Evolutionary conservation across 1,140 invertebrate genomes (phyloP).

Genomic region (Matsumurasca onukii): DNA sequence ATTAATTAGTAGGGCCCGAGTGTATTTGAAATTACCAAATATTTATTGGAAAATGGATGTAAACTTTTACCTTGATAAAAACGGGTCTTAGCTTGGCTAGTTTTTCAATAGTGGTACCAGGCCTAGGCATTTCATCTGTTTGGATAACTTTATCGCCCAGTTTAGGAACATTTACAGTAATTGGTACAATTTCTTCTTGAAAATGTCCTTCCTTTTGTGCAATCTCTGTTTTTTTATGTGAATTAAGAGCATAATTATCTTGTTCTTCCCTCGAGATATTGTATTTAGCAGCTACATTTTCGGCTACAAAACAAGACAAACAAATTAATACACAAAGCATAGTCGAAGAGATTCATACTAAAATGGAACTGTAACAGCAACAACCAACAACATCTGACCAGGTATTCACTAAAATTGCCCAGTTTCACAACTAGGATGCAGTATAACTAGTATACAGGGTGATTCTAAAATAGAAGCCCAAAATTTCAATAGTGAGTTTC

Average conservation of each 20-base stretch:
- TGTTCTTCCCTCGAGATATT: conserved; percentile 70
- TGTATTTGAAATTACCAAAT: too few species aligned
- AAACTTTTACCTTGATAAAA: conserved; percentile 66
- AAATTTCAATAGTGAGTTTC: too few species aligned
- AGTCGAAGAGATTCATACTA: too few species aligned
- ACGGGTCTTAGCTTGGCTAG: conserved; percentile 62
- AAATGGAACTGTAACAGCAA: too few species aligned
- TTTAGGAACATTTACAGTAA: conserved; percentile 56
- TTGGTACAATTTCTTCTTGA: conserved; percentile 67
- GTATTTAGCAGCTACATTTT: conserved; percentile 76
- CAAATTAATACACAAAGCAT: too few species aligned
- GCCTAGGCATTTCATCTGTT: conserved; percentile 69
- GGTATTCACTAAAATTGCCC: too few species aligned
- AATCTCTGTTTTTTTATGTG: conserved; percentile 67
- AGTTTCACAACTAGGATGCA: too few species aligned
- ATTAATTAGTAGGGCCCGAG: too few species aligned
- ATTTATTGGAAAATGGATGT: too few species aligned
- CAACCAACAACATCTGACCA: too few species aligned
- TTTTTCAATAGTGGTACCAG: conserved; percentile 57
- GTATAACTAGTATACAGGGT: too few species aligned
- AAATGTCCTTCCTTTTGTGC: conserved; percentile 69
- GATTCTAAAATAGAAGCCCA: too few species aligned
- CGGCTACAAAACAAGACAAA: conserved; percentile 54
- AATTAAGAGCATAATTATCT: conserved; percentile 69
- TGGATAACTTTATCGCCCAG: conserved; percentile 50